Base-by-base conservation (phyloP, 2,888 invertebrate species). In the Dermolepida albohirtum region DNA sequence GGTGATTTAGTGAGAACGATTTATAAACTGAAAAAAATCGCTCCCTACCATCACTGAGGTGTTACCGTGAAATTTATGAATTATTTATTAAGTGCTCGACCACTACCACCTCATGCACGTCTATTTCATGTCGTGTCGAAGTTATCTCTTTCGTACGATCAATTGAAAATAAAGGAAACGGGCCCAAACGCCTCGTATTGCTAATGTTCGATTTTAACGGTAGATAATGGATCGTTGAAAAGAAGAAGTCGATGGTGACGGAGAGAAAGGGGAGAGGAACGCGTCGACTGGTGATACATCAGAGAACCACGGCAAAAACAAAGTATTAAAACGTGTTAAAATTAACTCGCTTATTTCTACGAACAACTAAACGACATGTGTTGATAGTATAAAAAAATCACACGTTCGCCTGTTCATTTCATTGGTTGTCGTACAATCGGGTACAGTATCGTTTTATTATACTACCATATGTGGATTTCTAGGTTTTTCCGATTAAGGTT, bases 161-260 rank as follows among this genome's bases (percentile, higher is more conserved):
- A 55, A 66, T 66, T 63, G 44, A 68, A 68, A 64, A 68, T 66
- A 34, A 66, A 54, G 65, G 63, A 66, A 55, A 55, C 59, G n/a
- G 22, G 50, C 49, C 49, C 47, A 34, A 49, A 63, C 34, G 47
- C 47, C 63, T 47, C 34, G 63, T 63, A 63, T 63, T 63, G 63
- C 63, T 63, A 63, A 63, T 63, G 63, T 63, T 63, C 47, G 63
- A 63, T 63, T 29, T 49, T 47, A 17, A 16, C 14, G 17, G 22
- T 22, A 49, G 49, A 49, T 49, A 49, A 49, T 49, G 49, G 49
- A 17, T 22, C 49, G 22, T 22, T 49, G 22, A 49, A 49, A 17
- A 49, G 16, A 29, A 29, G 29, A 34, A 34, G 34, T 34, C 34
- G 34, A 34, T 34, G 34, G 34, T 10, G 22, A 14, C 44, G 22